Conservation (phyloP, 2,888 invertebrate genomes). For the Autographa gamma region DNA sequence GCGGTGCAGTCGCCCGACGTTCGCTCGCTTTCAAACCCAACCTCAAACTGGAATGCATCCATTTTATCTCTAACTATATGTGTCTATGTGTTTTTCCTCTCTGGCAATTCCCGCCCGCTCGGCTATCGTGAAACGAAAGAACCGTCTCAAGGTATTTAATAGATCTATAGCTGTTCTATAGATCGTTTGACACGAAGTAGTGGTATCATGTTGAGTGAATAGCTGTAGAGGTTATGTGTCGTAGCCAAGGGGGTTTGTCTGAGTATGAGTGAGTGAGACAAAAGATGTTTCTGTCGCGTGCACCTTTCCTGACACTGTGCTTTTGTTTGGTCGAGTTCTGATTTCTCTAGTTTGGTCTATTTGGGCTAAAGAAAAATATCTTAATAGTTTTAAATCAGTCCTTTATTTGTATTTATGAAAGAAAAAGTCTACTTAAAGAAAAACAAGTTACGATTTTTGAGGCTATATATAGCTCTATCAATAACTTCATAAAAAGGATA, state of each 20-base stretch:
- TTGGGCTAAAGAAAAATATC: no score
- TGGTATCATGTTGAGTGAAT: slow-evolving; percentile 81
- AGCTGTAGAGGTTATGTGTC: slow-evolving; percentile 86
- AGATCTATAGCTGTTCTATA: slow-evolving; percentile 60
- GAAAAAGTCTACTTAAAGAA: no score
- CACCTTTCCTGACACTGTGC: not conserved
- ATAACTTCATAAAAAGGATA: no score
- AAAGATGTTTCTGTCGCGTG: slow-evolving; percentile 75
- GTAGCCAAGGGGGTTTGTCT: slow-evolving; percentile 89
- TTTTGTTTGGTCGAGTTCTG: no score
- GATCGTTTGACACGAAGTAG: slow-evolving; percentile 76
- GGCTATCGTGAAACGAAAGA: slow-evolving; percentile 90
- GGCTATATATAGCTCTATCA: no score
- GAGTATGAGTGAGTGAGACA: slow-evolving; percentile 77
- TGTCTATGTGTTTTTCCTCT: slow-evolving; percentile 91
- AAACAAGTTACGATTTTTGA: no score
- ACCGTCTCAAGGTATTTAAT: slow-evolving; percentile 86
- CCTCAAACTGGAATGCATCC: slow-evolving; percentile 84
- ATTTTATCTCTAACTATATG: slow-evolving; percentile 89
- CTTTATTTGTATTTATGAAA: no score
- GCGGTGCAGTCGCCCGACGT: slow-evolving; percentile 20
- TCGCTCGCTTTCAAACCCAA: slow-evolving; percentile 47
- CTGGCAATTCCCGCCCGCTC: slow-evolving; percentile 91
- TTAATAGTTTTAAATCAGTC: no score
- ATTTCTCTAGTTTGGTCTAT: no score